phyloP scores from a whole-genome alignment of 2,888 invertebrate genomes.

The Syrista parreyssii region DNA sequence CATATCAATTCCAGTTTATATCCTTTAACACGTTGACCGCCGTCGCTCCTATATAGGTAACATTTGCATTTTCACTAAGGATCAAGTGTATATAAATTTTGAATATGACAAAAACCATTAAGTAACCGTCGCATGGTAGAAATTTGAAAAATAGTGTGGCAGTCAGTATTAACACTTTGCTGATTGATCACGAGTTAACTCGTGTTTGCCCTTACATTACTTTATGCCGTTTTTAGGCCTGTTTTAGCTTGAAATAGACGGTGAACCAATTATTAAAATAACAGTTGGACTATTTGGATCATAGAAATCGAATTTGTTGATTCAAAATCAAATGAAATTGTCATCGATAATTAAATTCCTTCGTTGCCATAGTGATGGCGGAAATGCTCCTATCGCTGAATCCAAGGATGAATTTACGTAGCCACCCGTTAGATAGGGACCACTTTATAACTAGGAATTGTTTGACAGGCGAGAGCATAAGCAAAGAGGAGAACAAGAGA shows the following conservation, averaged over 20 bases:
- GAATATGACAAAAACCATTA: not conserved
- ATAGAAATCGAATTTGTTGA: too few species aligned
- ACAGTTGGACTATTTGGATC: too few species aligned
- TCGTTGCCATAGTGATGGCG: not conserved
- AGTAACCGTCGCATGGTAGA: not conserved
- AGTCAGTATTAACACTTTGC: too few species aligned
- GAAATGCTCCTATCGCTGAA: not conserved
- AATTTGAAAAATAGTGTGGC: not conserved
- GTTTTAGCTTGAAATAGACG: too few species aligned
- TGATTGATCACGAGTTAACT: too few species aligned
- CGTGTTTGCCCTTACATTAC: too few species aligned
- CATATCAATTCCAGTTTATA: not conserved
- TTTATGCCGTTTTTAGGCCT: too few species aligned
- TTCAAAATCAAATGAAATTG: not conserved
- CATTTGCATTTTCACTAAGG: not conserved
- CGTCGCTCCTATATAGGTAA: too few species aligned
- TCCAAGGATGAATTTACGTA: not conserved
- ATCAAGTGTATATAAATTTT: not conserved
- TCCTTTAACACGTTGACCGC: not conserved
- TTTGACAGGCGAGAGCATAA: slow-evolving; percentile 20
- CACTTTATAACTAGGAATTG: slow-evolving; percentile 23
- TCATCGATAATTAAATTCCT: not conserved
- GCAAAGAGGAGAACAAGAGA: slow-evolving; percentile 20
- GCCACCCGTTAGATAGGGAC: slow-evolving; percentile 11
- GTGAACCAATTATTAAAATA: too few species aligned